Conservation (phyloP, 2,888 invertebrate genomes). For the Griposia aprilina region DNA sequence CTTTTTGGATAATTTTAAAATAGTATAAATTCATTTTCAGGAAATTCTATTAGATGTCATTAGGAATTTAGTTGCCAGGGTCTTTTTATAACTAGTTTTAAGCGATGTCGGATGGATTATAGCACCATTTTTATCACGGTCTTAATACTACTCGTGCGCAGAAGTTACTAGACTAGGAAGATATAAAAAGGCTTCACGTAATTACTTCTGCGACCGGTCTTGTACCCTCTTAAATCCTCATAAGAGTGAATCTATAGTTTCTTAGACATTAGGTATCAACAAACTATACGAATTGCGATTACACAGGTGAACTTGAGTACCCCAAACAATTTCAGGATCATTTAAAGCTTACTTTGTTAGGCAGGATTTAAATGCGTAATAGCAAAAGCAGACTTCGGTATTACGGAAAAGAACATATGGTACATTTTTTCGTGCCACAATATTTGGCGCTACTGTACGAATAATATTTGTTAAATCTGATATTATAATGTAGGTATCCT, state of each 20-base stretch:
- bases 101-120: not conserved
- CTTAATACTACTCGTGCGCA: not conserved
- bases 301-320: not conserved
- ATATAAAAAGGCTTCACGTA: constrained; percentile 41
- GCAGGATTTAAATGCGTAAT: not conserved
- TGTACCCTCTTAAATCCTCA: constrained; percentile 11
- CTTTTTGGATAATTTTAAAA: not conserved
- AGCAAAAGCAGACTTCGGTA: constrained; percentile 1
- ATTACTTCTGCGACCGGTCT: constrained; percentile 1
- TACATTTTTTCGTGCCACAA: not conserved
- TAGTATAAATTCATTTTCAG: too few species aligned
- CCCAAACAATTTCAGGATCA: not conserved
- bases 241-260: not conserved
- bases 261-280: not conserved
- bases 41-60: not conserved
- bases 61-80: too few species aligned
- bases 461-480: constrained; percentile 18
- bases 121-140: not conserved
- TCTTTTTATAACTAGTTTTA: not conserved
- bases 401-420: constrained; percentile 14
- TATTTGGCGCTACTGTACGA: not conserved
- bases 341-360: not conserved
- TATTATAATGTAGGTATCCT: not conserved
- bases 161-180: not conserved
- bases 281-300: too few species aligned